Percentiles rank a stretch among this genome's conserved stretches.
Conservation (phyloP, 2,797 vertebrate species). For the Meriones psammophilus region DNA sequence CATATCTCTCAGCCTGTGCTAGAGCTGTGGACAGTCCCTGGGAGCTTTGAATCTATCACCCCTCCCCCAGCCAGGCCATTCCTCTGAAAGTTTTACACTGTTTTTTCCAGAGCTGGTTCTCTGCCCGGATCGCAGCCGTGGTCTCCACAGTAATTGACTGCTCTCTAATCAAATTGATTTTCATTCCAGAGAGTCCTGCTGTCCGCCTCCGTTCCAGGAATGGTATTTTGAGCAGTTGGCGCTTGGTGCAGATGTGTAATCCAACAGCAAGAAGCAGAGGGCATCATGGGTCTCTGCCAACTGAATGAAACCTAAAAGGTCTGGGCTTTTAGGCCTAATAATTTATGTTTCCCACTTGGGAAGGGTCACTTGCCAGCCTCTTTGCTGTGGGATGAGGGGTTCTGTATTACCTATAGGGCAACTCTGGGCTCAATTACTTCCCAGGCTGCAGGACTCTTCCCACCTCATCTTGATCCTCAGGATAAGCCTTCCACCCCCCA, state of each 20-base stretch:
- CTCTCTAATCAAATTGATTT: slow-evolving; percentile 87
- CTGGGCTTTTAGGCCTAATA: slow-evolving; percentile 81
- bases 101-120: not conserved
- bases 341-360: slow-evolving; percentile 77
- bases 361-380: slow-evolving; percentile 66
- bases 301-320: slow-evolving; percentile 77
- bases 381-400: slow-evolving; percentile 29
- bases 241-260: slow-evolving; percentile 67
- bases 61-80: not conserved
- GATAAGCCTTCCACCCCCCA: not conserved
- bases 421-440: not conserved
- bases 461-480: too few relatives aligned
- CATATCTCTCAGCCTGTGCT: too few relatives aligned
- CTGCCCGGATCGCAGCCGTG: slow-evolving; percentile 45
- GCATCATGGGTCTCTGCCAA: slow-evolving; percentile 72
- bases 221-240: slow-evolving; percentile 79
- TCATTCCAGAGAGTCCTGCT: slow-evolving; percentile 81
- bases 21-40: not conserved
- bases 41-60: not conserved
- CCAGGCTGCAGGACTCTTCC: not conserved
- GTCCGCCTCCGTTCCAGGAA: slow-evolving; percentile 86
- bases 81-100: not conserved
- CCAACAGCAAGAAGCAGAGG: slow-evolving; percentile 79
- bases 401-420: not conserved
- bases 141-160: slow-evolving; percentile 77